Evolutionary conservation across 2,113 vertebrate species (phyloP).

Genomic region (Lepidiolamprologus cunningtoni): DNA sequence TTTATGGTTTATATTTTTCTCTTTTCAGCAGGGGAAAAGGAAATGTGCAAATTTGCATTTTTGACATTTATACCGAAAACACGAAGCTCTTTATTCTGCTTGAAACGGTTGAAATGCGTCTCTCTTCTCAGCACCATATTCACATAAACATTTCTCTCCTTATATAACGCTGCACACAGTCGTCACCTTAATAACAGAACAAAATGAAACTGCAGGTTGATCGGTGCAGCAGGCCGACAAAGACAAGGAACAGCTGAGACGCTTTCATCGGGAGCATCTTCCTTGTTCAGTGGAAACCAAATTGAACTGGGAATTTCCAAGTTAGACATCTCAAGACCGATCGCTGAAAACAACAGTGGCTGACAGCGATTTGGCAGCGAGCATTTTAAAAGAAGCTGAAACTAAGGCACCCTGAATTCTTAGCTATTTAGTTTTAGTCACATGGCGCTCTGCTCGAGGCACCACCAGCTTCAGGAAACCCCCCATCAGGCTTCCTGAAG

Average conservation of each 20-base stretch:
- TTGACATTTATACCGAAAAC: neutral
- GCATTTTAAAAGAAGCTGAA: neutral
- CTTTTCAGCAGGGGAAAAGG: neutral
- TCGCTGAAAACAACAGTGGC: neutral
- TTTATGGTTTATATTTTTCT: neutral
- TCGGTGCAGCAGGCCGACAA: neutral
- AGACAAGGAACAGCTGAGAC: neutral
- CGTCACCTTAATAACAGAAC: neutral
- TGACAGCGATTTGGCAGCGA: neutral
- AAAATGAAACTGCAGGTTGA: neutral
- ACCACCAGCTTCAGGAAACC: neutral
- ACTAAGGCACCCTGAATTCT: neutral
- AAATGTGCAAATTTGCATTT: neutral
- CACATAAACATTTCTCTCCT: neutral
- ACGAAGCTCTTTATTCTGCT: neutral
- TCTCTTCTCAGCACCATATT: neutral
- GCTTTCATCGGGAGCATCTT: neutral
- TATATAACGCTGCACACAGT: neutral
- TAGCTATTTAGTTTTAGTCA: neutral
- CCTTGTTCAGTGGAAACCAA: neutral
- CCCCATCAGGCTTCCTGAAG: neutral
- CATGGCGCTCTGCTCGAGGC: fast-evolving
- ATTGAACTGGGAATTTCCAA: neutral
- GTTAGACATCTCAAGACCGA: neutral
- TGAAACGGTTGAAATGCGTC: neutral